phyloP scores from a whole-genome alignment of 1,140 invertebrate species.

The Aethina tumida region DNA sequence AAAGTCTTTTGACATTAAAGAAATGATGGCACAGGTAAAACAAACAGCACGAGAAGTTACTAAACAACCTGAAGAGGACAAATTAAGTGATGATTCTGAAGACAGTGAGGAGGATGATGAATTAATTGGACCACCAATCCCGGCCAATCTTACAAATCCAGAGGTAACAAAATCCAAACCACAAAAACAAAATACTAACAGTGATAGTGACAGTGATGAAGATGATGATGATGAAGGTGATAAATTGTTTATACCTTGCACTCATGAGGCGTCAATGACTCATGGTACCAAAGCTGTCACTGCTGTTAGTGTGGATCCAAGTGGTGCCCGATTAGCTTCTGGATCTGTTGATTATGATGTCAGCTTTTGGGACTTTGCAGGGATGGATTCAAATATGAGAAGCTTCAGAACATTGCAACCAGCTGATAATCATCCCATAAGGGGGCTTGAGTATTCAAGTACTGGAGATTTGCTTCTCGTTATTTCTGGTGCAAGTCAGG shows the following conservation, averaged over 20 bases:
- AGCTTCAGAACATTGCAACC: slow-evolving; percentile 88
- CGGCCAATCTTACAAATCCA: slow-evolving; percentile 22
- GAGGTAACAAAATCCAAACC: background rate
- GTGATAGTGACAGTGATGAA: slow-evolving; percentile 40
- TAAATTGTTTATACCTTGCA: slow-evolving; percentile 58
- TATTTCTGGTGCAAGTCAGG: slow-evolving; percentile 81
- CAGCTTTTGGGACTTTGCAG: slow-evolving; percentile 95
- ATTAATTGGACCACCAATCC: slow-evolving; percentile 51
- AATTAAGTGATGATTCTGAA: slow-evolving; percentile 23
- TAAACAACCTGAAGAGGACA: slow-evolving; percentile 19
- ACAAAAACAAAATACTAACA: slow-evolving; percentile 6
- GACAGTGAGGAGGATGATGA: slow-evolving; percentile 38
- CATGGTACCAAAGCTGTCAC: slow-evolving; percentile 82
- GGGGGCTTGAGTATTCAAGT: slow-evolving; percentile 79
- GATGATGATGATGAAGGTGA: slow-evolving; percentile 42
- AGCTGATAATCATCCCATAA: slow-evolving; percentile 92
- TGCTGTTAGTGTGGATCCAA: slow-evolving; percentile 81
- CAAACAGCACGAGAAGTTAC: slow-evolving; percentile 37
- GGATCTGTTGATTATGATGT: slow-evolving; percentile 94
- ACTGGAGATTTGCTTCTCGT: slow-evolving; percentile 94
- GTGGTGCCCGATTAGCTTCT: slow-evolving; percentile 84
- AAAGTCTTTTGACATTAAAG: slow-evolving; percentile 59
- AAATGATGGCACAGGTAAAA: slow-evolving; percentile 42
- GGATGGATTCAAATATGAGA: slow-evolving; percentile 86
- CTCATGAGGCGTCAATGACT: slow-evolving; percentile 69